Evolutionary conservation across 2,797 vertebrate genomes (phyloP).

Genomic region (Gadopsis marmoratus): DNA sequence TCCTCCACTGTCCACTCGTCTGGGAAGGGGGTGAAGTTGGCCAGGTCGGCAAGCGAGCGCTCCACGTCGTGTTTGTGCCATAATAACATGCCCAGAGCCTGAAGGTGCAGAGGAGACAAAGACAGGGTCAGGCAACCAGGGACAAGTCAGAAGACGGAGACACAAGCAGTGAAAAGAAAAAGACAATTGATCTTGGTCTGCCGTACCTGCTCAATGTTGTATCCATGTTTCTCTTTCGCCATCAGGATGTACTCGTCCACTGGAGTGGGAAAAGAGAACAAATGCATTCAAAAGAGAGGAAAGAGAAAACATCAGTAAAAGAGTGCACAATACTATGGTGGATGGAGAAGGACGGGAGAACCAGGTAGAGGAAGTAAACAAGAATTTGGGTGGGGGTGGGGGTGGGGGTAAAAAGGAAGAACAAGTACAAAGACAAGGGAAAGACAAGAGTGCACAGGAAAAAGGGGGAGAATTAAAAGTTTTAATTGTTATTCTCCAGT

Average conservation of each 20-base stretch:
- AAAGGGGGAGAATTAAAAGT: neutral
- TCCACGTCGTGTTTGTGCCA: constrained; percentile 97
- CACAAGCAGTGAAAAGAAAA: neutral
- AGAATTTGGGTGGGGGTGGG: neutral
- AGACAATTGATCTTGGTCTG: no score
- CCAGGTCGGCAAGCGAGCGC: constrained; percentile 92
- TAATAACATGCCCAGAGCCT: constrained; percentile 94
- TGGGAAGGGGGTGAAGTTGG: constrained; percentile 95
- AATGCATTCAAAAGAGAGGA: neutral
- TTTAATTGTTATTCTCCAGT: constrained; percentile 20
- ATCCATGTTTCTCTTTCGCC: constrained; percentile 96
- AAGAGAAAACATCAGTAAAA: neutral
- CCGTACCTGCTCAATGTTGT: constrained; percentile 94
- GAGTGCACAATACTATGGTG: neutral
- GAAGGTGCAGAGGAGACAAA: constrained; percentile 8
- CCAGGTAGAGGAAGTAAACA: neutral
- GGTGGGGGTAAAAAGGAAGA: neutral
- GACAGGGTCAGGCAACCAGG: neutral
- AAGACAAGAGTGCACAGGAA: neutral
- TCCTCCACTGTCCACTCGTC: constrained; percentile 97
- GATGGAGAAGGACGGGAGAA: neutral
- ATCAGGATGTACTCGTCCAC: constrained; percentile 95
- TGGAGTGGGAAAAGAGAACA: constrained; percentile 57
- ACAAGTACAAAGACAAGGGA: neutral
- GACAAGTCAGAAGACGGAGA: neutral